A percentile compares a stretch with the other conserved stretches of the same genome.
These are phyloP conservation scores for Alethe diademata DNA, from an alignment of 2,113 vertebrate genomes.

Conservation along the genomic window DNA sequence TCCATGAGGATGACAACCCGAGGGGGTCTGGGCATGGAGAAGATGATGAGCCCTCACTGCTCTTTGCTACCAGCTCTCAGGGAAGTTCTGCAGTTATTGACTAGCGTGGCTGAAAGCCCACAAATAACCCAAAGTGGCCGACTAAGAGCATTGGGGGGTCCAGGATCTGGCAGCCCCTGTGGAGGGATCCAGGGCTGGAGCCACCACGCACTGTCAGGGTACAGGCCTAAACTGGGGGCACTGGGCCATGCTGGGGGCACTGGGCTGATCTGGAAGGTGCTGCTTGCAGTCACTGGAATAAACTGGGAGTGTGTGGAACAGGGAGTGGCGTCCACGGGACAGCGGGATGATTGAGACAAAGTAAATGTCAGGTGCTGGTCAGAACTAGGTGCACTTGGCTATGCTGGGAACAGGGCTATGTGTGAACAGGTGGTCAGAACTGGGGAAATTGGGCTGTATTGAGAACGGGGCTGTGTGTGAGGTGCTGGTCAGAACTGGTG, in stretches of 20 bases:
- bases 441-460: neutral
- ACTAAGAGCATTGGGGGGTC: fast-evolving
- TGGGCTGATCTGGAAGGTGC: neutral
- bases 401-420: fast-evolving
- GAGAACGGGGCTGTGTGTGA: fast-evolving
- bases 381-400: neutral
- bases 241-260: neutral
- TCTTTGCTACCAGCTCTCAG: neutral
- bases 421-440: fast-evolving
- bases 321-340: neutral
- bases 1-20: neutral
- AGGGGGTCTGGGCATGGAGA: fast-evolving
- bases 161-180: fast-evolving
- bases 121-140: neutral
- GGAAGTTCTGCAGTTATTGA: too few species aligned
- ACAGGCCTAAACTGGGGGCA: fast-evolving
- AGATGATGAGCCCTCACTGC: fast-evolving
- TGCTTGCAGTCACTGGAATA: neutral
- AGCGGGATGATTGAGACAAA: neutral
- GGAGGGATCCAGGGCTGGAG: neutral
- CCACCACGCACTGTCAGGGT: neutral
- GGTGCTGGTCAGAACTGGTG: neutral
- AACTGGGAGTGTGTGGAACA: neutral
- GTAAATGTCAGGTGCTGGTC: neutral
- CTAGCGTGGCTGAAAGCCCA: neutral